These are phyloP conservation scores for Abscondita cerata DNA, from an alignment of 2,888 invertebrate species.

Conservation along the genomic window DNA sequence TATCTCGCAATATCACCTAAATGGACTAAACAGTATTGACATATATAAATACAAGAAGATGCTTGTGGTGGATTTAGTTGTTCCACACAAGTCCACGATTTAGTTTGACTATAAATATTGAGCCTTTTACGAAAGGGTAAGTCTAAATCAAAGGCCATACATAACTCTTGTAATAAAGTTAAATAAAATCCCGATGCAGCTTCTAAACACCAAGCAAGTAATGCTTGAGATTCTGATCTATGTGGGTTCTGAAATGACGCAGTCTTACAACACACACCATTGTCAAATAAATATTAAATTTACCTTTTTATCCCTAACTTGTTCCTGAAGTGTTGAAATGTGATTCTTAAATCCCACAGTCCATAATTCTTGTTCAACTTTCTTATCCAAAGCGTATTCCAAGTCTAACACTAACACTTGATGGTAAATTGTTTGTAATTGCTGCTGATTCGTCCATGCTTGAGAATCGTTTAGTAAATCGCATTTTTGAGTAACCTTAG, in stretches of 20 bases:
- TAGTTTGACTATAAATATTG: slow-evolving; percentile 53
- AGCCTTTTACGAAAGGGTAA: slow-evolving; percentile 72
- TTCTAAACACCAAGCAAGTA: slow-evolving; percentile 81
- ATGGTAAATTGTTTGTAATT: slow-evolving; percentile 68
- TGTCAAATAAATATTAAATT: neutral
- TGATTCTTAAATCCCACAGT: slow-evolving; percentile 88
- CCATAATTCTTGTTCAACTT: slow-evolving; percentile 90
- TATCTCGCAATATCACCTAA: slow-evolving; percentile 88
- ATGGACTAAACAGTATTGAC: slow-evolving; percentile 89
- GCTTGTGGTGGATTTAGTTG: slow-evolving; percentile 62
- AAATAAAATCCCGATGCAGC: slow-evolving; percentile 87
- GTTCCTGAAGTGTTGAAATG: slow-evolving; percentile 78
- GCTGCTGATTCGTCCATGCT: slow-evolving; percentile 59
- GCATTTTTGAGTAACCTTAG: slow-evolving; percentile 70
- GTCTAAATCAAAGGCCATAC: slow-evolving; percentile 81
- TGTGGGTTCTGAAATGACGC: slow-evolving; percentile 68
- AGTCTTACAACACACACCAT: neutral
- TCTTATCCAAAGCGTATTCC: slow-evolving; percentile 86
- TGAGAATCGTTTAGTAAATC: slow-evolving; percentile 59
- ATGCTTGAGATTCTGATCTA: slow-evolving; percentile 76
- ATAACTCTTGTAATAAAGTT: slow-evolving; percentile 80
- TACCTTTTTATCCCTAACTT: slow-evolving; percentile 82
- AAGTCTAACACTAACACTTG: slow-evolving; percentile 80
- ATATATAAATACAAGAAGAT: slow-evolving; percentile 82
- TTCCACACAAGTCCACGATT: slow-evolving; percentile 43